phyloP scores from a whole-genome alignment of 2,888 invertebrate species.

The Enchytraeus crypticus region DNA sequence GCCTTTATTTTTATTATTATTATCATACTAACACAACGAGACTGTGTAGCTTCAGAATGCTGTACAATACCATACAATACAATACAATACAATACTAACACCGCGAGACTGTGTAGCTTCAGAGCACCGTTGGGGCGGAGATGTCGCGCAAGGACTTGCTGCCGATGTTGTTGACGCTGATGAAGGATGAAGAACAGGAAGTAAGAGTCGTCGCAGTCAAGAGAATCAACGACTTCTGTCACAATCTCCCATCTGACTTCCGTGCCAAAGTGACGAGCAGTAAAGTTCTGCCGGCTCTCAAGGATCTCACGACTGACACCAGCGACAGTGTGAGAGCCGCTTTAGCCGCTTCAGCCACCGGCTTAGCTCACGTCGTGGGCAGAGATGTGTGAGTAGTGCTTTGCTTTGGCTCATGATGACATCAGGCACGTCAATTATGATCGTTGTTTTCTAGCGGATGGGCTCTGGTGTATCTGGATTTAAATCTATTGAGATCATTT shows the following conservation, averaged over 20 bases:
- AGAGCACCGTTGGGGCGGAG: background rate
- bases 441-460: too few relatives aligned
- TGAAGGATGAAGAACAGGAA: background rate
- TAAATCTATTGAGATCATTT: too few relatives aligned
- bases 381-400: background rate
- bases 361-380: background rate
- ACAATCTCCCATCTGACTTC: background rate
- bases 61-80: background rate
- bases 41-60: background rate
- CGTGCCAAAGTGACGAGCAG: background rate
- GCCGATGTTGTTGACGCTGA: background rate
- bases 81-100: background rate
- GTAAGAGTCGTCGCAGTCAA: background rate
- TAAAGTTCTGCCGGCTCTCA: background rate
- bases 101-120: background rate
- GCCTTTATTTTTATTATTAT: background rate
- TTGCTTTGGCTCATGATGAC: background rate
- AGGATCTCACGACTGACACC: background rate
- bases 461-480: too few relatives aligned
- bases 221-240: background rate
- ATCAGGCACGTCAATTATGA: too few relatives aligned
- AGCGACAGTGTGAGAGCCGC: background rate
- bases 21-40: too few relatives aligned
- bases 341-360: background rate
- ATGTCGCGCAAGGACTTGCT: background rate